Percentiles rank a stretch among this genome's conserved stretches.
Conservation (phyloP, 2,888 invertebrate species). For the Temnothorax rugatulus region DNA sequence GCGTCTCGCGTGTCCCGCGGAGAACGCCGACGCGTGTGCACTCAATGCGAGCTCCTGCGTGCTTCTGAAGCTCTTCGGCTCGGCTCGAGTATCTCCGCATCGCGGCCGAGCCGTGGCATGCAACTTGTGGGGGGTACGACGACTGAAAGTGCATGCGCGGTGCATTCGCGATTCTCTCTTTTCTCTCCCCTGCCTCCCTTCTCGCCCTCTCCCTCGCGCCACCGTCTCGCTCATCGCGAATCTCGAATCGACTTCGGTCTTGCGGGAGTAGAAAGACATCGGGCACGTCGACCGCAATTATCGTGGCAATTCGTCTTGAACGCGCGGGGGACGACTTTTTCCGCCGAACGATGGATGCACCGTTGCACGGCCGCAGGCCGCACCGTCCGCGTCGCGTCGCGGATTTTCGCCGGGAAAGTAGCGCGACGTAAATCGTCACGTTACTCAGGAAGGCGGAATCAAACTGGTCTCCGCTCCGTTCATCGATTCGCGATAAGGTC, state of each 20-base stretch:
- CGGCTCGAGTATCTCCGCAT: constrained; percentile 48
- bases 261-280: constrained; percentile 42
- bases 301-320: constrained; percentile 45
- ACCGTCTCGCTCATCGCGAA: constrained; percentile 7
- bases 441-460: constrained; percentile 24
- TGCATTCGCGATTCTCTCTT: constrained; percentile 31
- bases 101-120: constrained; percentile 16
- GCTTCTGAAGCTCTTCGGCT: constrained; percentile 55
- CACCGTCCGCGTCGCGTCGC: neutral
- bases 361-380: neutral
- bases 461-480: neutral
- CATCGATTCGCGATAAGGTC: neutral
- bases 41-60: constrained; percentile 46
- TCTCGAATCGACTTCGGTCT: constrained; percentile 38
- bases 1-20: constrained; percentile 25
- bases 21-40: constrained; percentile 27
- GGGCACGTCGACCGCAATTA: constrained; percentile 54
- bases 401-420: constrained; percentile 46
- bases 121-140: constrained; percentile 35
- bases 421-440: constrained; percentile 19
- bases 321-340: constrained; percentile 32
- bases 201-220: constrained; percentile 5
- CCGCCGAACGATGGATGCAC: constrained; percentile 31
- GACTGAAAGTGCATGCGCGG: constrained; percentile 49
- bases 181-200: neutral